A percentile compares a stretch with the other conserved stretches of the same genome.
These are phyloP conservation scores for Blastobasis lacticolella DNA, from an alignment of 2,888 invertebrate genomes.

Conservation along the genomic window DNA sequence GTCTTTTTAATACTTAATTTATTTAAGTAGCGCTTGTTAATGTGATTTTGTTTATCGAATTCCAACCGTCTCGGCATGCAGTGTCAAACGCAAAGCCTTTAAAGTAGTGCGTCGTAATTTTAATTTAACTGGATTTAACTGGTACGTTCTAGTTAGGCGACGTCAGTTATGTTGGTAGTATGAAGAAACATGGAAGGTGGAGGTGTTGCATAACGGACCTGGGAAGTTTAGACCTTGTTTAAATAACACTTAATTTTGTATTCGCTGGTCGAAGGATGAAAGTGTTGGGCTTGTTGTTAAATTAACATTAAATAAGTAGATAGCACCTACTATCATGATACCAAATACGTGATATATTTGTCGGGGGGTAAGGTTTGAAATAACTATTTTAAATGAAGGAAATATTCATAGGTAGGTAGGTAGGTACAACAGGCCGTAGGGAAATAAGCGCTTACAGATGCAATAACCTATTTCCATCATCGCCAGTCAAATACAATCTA, in stretches of 20 bases:
- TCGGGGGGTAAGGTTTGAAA: too few species aligned
- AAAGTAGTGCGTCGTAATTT: conserved; percentile 36
- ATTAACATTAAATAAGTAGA: conserved; percentile 9
- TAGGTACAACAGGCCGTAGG: too few species aligned
- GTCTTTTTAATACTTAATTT: too few species aligned
- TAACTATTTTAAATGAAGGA: too few species aligned
- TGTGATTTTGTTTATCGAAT: not conserved
- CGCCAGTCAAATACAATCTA: too few species aligned
- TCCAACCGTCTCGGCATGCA: conserved; percentile 15
- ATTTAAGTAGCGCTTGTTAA: too few species aligned
- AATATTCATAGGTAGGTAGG: too few species aligned
- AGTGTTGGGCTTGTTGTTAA: conserved; percentile 4
- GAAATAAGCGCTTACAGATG: too few species aligned
- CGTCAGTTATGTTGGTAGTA: conserved; percentile 28
- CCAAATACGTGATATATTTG: too few species aligned
- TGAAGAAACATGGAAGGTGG: conserved; percentile 45
- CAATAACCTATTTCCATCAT: too few species aligned
- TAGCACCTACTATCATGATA: not conserved
- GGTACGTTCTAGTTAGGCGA: conserved; percentile 31
- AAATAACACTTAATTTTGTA: conserved; percentile 23
- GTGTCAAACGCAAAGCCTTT: conserved; percentile 13
- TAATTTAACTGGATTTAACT: conserved; percentile 41
- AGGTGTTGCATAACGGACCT: conserved; percentile 41
- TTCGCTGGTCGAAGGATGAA: conserved; percentile 15
- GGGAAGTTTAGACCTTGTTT: conserved; percentile 27